Evolutionary conservation across 2,113 vertebrate genomes (phyloP).

Genomic region (Mesoclemmys tuberculata): DNA sequence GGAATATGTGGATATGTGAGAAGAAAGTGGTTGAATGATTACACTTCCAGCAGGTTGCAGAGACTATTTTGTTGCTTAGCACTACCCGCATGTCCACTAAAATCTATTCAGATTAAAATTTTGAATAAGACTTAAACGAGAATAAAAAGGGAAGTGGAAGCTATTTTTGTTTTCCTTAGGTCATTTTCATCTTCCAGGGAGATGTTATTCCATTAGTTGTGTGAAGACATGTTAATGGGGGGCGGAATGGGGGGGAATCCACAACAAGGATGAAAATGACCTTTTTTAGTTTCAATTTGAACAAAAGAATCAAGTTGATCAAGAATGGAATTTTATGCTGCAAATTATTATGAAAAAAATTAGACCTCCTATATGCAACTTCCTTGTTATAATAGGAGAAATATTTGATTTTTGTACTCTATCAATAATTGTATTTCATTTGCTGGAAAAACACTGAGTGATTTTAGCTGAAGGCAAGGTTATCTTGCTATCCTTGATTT

Average conservation of each 20-base stretch:
- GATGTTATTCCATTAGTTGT: background rate
- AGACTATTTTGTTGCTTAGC: background rate
- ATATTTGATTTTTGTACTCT: conserved; percentile 54
- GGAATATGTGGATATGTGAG: background rate
- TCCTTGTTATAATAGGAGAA: conserved; percentile 19
- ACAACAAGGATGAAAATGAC: background rate
- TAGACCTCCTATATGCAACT: conserved; percentile 29
- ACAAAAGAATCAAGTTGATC: background rate
- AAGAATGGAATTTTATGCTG: conserved; percentile 5
- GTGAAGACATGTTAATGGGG: background rate
- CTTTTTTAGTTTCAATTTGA: conserved; percentile 23
- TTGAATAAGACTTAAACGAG: background rate
- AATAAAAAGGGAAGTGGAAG: background rate
- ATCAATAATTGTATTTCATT: conserved; percentile 46
- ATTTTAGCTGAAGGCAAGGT: conserved; percentile 66
- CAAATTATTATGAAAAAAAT: conserved; percentile 15
- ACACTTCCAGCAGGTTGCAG: conserved; percentile 2
- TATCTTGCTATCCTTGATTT: conserved; percentile 71
- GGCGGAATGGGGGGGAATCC: background rate
- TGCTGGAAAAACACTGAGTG: conserved; percentile 25
- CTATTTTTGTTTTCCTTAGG: background rate
- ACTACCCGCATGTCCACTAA: background rate
- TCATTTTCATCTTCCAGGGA: background rate
- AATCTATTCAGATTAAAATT: background rate
- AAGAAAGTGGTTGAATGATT: background rate